phyloP scores from a whole-genome alignment of 2,113 vertebrate genomes.

The Centropus bengalensis region DNA sequence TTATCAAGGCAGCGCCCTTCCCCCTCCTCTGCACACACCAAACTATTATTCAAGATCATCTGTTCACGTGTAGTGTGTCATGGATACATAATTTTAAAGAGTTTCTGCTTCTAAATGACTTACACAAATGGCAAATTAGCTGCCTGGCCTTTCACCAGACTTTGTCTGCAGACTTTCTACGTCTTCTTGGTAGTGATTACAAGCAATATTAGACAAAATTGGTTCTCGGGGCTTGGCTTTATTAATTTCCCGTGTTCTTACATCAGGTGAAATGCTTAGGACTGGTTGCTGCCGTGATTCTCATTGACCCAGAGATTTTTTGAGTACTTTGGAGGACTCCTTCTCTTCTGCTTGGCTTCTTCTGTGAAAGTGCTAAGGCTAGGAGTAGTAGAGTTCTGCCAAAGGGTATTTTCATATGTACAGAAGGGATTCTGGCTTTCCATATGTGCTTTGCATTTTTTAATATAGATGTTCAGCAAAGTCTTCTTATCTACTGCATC shows the following conservation, averaged over 20 bases:
- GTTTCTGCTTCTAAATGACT: slow-evolving; percentile 56
- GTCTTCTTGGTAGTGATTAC: slow-evolving; percentile 17
- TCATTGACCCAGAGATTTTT: slow-evolving; percentile 14
- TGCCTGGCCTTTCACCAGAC: slow-evolving; percentile 49
- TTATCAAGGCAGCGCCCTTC: slow-evolving; percentile 37
- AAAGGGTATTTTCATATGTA: neutral
- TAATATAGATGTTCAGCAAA: neutral
- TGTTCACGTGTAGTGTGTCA: slow-evolving; percentile 51
- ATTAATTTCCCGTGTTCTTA: slow-evolving; percentile 32
- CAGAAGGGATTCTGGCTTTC: neutral
- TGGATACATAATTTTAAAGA: slow-evolving; percentile 57
- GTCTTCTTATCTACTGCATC: rapidly evolving
- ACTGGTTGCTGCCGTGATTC: neutral
- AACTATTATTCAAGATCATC: slow-evolving; percentile 64
- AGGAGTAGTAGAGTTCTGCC: neutral
- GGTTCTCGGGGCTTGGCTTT: neutral
- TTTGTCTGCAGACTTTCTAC: neutral
- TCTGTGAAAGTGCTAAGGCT: neutral
- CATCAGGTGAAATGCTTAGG: slow-evolving; percentile 27
- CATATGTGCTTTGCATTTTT: neutral
- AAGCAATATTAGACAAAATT: slow-evolving; percentile 17
- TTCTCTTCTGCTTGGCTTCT: neutral
- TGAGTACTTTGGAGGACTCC: neutral
- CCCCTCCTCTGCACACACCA: neutral
- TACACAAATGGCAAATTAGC: slow-evolving; percentile 62